These are phyloP conservation scores for Synergus itoensis DNA, from an alignment of 2,888 invertebrate species.

Conservation along the genomic window DNA sequence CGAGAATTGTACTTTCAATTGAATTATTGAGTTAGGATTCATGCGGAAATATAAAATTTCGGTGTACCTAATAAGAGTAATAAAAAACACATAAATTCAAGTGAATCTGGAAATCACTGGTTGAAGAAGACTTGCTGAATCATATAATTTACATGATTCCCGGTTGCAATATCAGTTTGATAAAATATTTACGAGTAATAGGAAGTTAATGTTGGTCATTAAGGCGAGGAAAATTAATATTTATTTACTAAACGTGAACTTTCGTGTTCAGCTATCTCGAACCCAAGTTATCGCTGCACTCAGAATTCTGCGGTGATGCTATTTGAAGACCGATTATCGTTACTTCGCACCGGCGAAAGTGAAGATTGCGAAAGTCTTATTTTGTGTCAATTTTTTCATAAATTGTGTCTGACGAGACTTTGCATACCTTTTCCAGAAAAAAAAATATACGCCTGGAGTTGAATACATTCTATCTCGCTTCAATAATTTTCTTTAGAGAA, in stretches of 20 bases:
- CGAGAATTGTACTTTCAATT: not conserved
- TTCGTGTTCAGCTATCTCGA: conserved; percentile 16
- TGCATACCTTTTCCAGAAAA: not conserved
- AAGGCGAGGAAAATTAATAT: conserved; percentile 25
- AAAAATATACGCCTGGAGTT: not conserved
- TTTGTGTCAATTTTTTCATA: conserved; percentile 32
- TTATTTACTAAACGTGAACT: conserved; percentile 18
- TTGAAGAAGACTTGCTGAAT: conserved; percentile 1
- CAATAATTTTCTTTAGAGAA: not conserved
- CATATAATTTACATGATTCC: conserved; percentile 16
- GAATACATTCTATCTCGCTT: not conserved
- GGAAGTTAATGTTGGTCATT: conserved; percentile 30
- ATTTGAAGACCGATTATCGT: conserved; percentile 36
- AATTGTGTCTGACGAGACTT: not conserved
- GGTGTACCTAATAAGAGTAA: not conserved
- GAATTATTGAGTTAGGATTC: not conserved
- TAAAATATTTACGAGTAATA: conserved; percentile 26
- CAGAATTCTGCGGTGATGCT: conserved; percentile 25
- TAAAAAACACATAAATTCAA: conserved; percentile 12
- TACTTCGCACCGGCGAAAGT: conserved; percentile 44
- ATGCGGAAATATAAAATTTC: not conserved
- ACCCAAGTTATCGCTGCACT: conserved; percentile 12
- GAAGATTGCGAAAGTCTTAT: conserved; percentile 26
- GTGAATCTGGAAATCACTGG: not conserved
- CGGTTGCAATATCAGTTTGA: conserved; percentile 18